Evolutionary conservation across 64 coral and sea anemone species (phyloP).

Genomic region (Cladopsammia gracilis): DNA sequence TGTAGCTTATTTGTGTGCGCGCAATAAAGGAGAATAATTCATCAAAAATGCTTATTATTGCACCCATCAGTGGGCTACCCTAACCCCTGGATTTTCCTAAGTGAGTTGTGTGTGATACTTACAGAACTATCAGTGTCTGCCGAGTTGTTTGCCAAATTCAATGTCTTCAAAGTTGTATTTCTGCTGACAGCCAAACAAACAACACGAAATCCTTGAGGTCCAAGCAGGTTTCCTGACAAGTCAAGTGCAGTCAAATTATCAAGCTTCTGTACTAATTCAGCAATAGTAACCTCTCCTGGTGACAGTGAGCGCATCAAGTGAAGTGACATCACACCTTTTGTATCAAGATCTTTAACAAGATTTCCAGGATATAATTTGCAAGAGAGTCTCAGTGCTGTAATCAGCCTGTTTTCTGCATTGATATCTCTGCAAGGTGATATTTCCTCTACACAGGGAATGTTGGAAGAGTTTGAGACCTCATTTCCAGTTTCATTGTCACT

Average conservation of each 20-base stretch:
- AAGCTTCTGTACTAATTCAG: slow-evolving; percentile 32
- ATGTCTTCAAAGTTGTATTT: slow-evolving; percentile 49
- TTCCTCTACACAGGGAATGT: not conserved
- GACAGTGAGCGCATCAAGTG: slow-evolving; percentile 48
- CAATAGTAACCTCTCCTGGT: slow-evolving; percentile 13
- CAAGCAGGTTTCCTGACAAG: slow-evolving; percentile 73
- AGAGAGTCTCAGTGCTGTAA: slow-evolving; percentile 63
- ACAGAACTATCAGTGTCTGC: slow-evolving; percentile 84
- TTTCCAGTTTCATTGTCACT: too few species aligned
- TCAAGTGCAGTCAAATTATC: slow-evolving; percentile 62
- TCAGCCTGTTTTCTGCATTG: slow-evolving; percentile 46
- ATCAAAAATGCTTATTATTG: too few species aligned
- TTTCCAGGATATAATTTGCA: slow-evolving; percentile 59
- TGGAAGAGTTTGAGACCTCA: not conserved
- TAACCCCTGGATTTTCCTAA: too few species aligned
- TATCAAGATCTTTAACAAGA: slow-evolving; percentile 60
- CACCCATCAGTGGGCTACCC: too few species aligned
- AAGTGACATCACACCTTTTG: slow-evolving; percentile 55
- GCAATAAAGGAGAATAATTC: too few species aligned
- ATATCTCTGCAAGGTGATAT: not conserved
- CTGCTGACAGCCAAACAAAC: slow-evolving; percentile 66
- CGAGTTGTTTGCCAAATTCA: slow-evolving; percentile 81
- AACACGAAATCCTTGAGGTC: slow-evolving; percentile 82
- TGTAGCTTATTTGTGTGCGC: too few species aligned
- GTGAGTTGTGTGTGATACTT: not conserved